Evolutionary conservation across 2,113 vertebrate species (phyloP), one percentile per base, ranked within the genome.

Genomic region (Castor canadensis): DNA sequence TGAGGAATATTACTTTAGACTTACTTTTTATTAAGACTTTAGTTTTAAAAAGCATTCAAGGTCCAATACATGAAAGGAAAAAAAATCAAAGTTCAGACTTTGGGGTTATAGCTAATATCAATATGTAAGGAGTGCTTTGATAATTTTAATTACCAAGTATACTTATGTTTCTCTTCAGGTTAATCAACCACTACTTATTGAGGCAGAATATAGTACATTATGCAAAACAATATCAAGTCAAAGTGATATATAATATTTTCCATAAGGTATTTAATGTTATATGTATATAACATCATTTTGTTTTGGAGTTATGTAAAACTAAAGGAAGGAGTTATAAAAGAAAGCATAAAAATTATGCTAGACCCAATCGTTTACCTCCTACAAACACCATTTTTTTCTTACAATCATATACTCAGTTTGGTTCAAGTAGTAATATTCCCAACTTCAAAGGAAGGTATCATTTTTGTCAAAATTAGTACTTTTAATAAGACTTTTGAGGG

Each of bases 21-120:
- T 90, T 90, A 86, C 73, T n/a, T 87, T 90, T 93, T 32, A 84
- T 92, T 43, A 88, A 45, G n/a, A 96, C 77, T 94, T 93, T 87
- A 88, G 2, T 72, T 82, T 94, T 89, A 22, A 47, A 76, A 95
- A 91, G 6, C 24, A 77, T 79, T 87, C 64, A 72, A 56, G 0
- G 72, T 92, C 30, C 22, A 49, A 93, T 87, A 89, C 26, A 60
- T 76, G 11, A 87, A 87, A 84, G 66, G 71, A n/a, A 56, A 77
- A 84, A 17, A 77, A 92, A 73, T 95, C 64, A 92, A 94, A 96
- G 52, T 84, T 97, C 69, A 80, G 16, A 24, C 38, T 82, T 94
- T 71, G 49, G 56, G 32, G 5, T 72, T 73, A 56, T 35, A 82
- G 26, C 20, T 62, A 56, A 79, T 58, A 56, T 86, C 62, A 83